Conservation (phyloP, 2,888 invertebrate genomes). For the Cantharis nigra region DNA sequence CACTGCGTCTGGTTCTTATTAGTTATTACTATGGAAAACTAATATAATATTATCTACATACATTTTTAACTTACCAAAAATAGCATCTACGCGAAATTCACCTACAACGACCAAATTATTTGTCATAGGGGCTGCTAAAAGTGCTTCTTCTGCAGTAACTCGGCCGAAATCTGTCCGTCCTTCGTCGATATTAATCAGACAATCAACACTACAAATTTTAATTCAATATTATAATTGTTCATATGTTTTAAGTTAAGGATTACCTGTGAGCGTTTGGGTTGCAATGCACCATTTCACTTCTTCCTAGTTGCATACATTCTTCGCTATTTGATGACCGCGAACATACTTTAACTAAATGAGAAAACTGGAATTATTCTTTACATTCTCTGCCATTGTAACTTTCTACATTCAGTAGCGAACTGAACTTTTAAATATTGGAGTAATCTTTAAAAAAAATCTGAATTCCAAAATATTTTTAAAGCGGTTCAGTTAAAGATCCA, state of each 20-base stretch:
- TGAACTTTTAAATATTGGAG: too few species aligned
- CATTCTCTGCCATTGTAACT: background rate
- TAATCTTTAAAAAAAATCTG: too few species aligned
- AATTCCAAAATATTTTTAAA: too few species aligned
- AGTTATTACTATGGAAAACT: background rate
- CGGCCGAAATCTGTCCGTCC: conserved; percentile 63
- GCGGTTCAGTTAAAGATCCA: too few species aligned
- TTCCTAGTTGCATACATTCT: conserved; percentile 3
- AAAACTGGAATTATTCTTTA: background rate
- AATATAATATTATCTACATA: background rate
- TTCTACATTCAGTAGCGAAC: too few species aligned
- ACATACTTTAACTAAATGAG: conserved; percentile 9
- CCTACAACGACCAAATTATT: conserved; percentile 57
- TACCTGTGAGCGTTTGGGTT: conserved; percentile 1
- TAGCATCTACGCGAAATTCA: conserved; percentile 48
- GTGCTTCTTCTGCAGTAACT: conserved; percentile 65
- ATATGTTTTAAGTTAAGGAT: background rate
- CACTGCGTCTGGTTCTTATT: background rate
- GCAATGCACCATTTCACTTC: background rate
- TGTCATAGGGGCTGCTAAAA: conserved; percentile 59
- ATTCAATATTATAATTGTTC: background rate
- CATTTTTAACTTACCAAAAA: conserved; percentile 10
- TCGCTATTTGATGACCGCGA: background rate
- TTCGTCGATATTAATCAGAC: conserved; percentile 61
- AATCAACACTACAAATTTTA: conserved; percentile 61